Evolutionary conservation across 2,797 vertebrate genomes (phyloP), one percentile per base, ranked within the genome.

Genomic region (Myotis daubentonii): DNA sequence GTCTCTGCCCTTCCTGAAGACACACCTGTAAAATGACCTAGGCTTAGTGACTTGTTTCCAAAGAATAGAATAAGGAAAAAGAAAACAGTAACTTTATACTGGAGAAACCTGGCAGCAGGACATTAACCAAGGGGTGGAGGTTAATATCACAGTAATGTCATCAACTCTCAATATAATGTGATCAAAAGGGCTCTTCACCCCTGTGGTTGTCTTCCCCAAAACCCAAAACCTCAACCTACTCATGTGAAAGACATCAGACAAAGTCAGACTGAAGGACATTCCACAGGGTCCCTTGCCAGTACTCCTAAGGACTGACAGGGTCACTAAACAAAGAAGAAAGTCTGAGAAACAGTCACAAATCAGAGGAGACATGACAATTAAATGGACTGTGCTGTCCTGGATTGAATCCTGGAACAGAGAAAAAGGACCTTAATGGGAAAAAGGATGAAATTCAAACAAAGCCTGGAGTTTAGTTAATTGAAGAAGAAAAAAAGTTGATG

Each of bases 391-490:
- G 47, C 36, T 91, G 30, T 25, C 19, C 71, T 86, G 68, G 10
- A 28, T 3, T 66, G 74, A 70, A 75, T 78, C 84, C 85, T 85
- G 30, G 51, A 84, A 68, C 55, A 91, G 81, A 89, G 82, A 75
- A 60, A 75, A 60, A 53, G 28, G 53, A 65, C 57, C 66, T 91
- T 95, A 51, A 62, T 78, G 85, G 55, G 75, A 79, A 95, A 82
- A 71, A 10, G 4, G 57, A 87, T 72, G 87, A 91, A 94, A 93
- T 92, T 51, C 83, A 96, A 97, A 89, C 80, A 66, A 87, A 96
- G 81, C 47, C 92, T 92, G 74, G 70, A 93, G 68, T 88, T 95
- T 10, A 68, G 87, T 87, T 95, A 79, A 96, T 95, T 97, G 28
- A 75, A 81, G 70, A 87, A 53, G 28, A 75, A 81, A 75, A 87